Evolutionary conservation across 2,797 vertebrate genomes (phyloP), one percentile per base, ranked within the genome.

Genomic region (Gymnoscopelus microlampas): DNA sequence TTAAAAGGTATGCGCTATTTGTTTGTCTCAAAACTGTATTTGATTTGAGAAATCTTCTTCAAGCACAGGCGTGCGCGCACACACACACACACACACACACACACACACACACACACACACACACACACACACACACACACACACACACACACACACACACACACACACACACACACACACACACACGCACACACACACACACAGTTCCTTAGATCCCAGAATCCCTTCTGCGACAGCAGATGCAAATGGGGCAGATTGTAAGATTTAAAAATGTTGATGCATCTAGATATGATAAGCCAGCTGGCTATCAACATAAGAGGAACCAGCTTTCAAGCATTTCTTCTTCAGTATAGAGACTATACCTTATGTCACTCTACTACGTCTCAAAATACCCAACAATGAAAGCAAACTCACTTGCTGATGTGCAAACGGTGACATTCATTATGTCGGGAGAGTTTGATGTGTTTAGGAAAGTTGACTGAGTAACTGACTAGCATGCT

Each of bases 1-100:
- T 65, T 13, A 65, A 79, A 84, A 89, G 79, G 82, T 85, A 66
- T 73, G 74, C 68, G 55, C 5, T 81, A 75, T 84, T 84, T 83
- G 80, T 70, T 79, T 51, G 29, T 83, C 81, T 87, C 59, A 32
- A 77, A 90, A 80, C 68, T 60, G 66, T 70, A 66, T 88, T 83
- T 81, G 77, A 86, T 87, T 89, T 88, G 83, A 86, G 1, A 39
- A 39, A 7, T 29, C 1, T 44, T n/a, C 4, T 39, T 9, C 39
- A 44, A 44, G 39, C 39, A 44, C 39, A 9, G 39, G 53, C 49
- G 9, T n/a, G 35, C 66, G 39, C 54, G 68, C 4, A 54, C 56
- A 54, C 26, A 14, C 48, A 61, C 66, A 47, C 54, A 70, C 4
- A 54, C 56, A 54, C 8, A 29, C 60, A 51, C 60, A 51, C 15